phyloP scores from a whole-genome alignment of 1,140 invertebrate species.

The Drosophila subobscura region DNA sequence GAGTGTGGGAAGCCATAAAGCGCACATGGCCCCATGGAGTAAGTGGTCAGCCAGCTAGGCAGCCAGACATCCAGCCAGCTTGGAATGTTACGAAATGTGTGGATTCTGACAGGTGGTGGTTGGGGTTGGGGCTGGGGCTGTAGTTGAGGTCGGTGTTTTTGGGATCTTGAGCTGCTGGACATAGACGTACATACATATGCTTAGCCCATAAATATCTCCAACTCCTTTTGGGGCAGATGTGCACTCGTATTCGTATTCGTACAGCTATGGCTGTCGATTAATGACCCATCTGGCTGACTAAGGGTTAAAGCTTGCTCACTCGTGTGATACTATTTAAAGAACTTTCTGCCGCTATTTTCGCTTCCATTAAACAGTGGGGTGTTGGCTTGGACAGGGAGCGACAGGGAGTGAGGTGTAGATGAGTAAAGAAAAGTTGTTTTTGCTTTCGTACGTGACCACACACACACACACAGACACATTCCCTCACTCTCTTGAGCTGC shows the following conservation, averaged over 20 bases:
- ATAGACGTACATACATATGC: conserved; percentile 4
- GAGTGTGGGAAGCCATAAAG: conserved; percentile 42
- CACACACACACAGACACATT: neutral
- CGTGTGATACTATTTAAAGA: conserved; percentile 54
- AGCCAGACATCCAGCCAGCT: conserved; percentile 8
- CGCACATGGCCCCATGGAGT: conserved; percentile 56
- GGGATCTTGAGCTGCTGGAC: neutral
- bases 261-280: conserved; percentile 29
- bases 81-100: conserved; percentile 28
- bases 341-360: conserved; percentile 34
- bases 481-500: conserved; percentile 20
- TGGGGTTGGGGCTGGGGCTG: neutral
- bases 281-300: conserved; percentile 48
- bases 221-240: conserved; percentile 2
- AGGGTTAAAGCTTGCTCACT: conserved; percentile 36
- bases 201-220: conserved; percentile 25
- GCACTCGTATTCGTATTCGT: conserved; percentile 1
- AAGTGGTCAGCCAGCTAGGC: conserved; percentile 33
- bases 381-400: no score
- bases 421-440: neutral
- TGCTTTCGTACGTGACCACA: neutral
- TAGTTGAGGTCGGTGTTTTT: neutral
- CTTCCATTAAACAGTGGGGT: conserved; percentile 19
- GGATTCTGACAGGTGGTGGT: conserved; percentile 29
- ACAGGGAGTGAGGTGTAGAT: no score